Conservation (phyloP, 2,797 vertebrate genomes). For the Acanthopagrus latus region DNA sequence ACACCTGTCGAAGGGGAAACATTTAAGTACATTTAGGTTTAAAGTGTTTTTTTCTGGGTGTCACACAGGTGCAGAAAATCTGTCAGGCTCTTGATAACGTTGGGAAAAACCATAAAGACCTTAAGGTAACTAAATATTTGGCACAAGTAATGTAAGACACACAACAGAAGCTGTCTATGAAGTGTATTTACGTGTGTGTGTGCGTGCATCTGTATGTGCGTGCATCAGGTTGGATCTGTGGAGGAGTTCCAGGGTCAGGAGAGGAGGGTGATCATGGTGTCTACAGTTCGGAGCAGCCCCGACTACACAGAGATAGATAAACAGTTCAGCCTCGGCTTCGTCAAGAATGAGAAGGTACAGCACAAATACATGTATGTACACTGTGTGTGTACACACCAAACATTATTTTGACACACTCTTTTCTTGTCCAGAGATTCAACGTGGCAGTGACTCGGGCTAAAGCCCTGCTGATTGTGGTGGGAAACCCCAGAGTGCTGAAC, state of each 20-base stretch:
- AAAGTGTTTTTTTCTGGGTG: background rate
- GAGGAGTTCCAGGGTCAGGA: slow-evolving; percentile 98
- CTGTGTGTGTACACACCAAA: rapidly evolving
- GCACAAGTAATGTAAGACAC: background rate
- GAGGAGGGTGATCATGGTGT: slow-evolving; percentile 91
- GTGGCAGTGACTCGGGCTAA: slow-evolving; percentile 95
- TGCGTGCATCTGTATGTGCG: too few species aligned
- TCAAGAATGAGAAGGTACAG: slow-evolving; percentile 93
- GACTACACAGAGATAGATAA: slow-evolving; percentile 82
- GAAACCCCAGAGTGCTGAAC: slow-evolving; percentile 90
- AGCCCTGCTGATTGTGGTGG: slow-evolving; percentile 93
- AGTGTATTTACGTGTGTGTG: background rate
- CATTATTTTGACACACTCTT: background rate
- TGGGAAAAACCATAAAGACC: slow-evolving; percentile 71
- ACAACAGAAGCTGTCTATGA: background rate
- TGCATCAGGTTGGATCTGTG: slow-evolving; percentile 92
- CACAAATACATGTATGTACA: rapidly evolving
- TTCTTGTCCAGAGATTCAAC: slow-evolving; percentile 89
- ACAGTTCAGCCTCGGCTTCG: slow-evolving; percentile 91
- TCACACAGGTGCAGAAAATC: slow-evolving; percentile 93
- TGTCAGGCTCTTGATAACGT: slow-evolving; percentile 82
- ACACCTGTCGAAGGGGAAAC: background rate
- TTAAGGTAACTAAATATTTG: slow-evolving; percentile 86
- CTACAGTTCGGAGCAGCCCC: slow-evolving; percentile 91
- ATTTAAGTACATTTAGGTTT: background rate